Evolutionary conservation across 2,113 vertebrate genomes (phyloP), one percentile per base, ranked within the genome.

Genomic region (Anas platyrhynchos): DNA sequence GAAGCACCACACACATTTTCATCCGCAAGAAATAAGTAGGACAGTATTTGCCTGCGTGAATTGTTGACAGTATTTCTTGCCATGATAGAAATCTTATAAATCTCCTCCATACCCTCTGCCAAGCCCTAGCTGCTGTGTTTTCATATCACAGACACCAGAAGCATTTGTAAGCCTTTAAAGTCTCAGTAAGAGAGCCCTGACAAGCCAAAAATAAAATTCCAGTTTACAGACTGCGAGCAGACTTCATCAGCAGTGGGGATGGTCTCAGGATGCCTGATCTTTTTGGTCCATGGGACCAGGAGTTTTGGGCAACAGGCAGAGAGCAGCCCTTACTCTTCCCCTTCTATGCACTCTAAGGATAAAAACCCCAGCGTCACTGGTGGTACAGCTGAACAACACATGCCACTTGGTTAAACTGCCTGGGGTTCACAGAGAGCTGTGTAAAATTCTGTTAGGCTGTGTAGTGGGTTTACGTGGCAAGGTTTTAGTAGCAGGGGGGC

Each of bases 1-100:
- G 91, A 94, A 89, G 63, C 73, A 83, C 71, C 1, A 17, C 61
- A 54, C 23, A 16, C 43, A 54, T 96, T 92, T 94, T 94, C 74
- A 80, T 58, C 41, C 2, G 3, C 58, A 91, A 88, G 82, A 76
- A 93, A 58, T 93, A 95, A 89, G 36, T 69, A 89, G 79, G 74
- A 58, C n/a, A 83, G 65, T 79, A 86, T 89, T 71, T 91, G 69
- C 62, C 74, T 78, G 29, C 36, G 44, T 38, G 34, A 50, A 63
- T 13, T 91, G 56, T 91, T 94, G 89, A 87, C 11, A 23, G 59
- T 34, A n/a, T 54, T 93, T 83, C 75, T 92, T 72, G 43, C 65
- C 31, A 6, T 67, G 83, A 81, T 3, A 78, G 79, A 74, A 58
- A 75, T 31, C 63, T 91, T 71, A 86, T 68, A 95, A 88, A 94